Evolutionary conservation across 2,888 invertebrate species (phyloP).

Genomic region (Apotomis capreana): DNA sequence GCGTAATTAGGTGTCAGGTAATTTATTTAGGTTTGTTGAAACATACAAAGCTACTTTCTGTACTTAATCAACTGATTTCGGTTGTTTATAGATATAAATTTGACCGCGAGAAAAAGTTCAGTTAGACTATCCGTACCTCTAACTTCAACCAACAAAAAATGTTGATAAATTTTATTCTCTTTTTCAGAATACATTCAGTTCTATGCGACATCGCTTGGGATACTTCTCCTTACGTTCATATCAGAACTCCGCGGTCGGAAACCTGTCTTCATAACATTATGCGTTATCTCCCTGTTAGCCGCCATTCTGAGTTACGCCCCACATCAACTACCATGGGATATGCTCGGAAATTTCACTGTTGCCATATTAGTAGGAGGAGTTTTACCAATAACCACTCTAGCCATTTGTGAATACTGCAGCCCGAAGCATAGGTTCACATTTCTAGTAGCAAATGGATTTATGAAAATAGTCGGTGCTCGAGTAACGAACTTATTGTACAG

Average conservation of each 20-base stretch:
- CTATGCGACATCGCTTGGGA: background rate
- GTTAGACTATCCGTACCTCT: no score
- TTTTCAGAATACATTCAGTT: no score
- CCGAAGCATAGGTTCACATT: conserved; percentile 12
- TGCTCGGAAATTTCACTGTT: conserved; percentile 1
- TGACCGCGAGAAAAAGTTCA: no score
- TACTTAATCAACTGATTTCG: no score
- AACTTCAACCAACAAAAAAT: no score
- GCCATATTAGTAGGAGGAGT: conserved; percentile 3
- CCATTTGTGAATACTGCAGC: conserved; percentile 19
- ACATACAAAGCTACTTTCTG: no score
- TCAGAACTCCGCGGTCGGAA: conserved; percentile 18
- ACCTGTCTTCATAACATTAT: conserved; percentile 11
- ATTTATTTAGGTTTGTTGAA: no score
- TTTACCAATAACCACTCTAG: conserved; percentile 7
- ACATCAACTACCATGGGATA: background rate
- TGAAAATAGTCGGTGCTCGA: background rate
- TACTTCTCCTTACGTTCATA: conserved; percentile 3
- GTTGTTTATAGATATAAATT: no score
- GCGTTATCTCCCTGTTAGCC: conserved; percentile 1
- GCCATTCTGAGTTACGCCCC: conserved; percentile 2
- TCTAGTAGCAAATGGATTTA: background rate
- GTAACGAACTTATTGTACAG: background rate
- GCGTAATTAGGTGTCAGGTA: no score
- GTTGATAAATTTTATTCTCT: no score